Base-by-base conservation (phyloP, 2,888 invertebrate species). In the Drosophila prostipennis region DNA sequence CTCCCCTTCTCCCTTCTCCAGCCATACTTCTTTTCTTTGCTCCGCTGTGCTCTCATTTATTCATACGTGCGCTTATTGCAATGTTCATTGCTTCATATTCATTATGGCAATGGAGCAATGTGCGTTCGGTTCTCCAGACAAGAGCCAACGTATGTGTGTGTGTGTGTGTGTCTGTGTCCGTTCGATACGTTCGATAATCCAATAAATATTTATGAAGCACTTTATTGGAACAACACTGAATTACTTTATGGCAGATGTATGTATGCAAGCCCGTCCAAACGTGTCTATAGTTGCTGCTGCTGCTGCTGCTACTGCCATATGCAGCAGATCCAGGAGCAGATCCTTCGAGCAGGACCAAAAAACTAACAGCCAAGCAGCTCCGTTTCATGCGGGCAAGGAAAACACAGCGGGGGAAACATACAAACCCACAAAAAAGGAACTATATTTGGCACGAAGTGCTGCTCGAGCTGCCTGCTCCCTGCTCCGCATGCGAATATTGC, bases 151-250 rank as follows among this genome's bases (percentile, higher is more conserved):
- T 36, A 26, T 34, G 36, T 49, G 53, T 53, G 63, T 51, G 57
- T 71, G 71, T 70, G 48, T 10, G 16, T 67, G n/a, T n/a, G n/a
- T n/a, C 68, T 55, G 63, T 65, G 75, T 71, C 55, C 58, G 72
- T 74, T 64, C 77, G 75, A 77, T 82, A 59, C 72, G 76, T 74
- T 76, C 80, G 75, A 85, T 89, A 89, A 89, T 80, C 84, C 87
- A 88, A 89, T 88, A 86, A 89, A 89, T 88, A 88, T 88, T 89
- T 87, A 89, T 89, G 87, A 89, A 85, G 85, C 76, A 85, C 86
- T 83, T 89, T 85, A 87, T 85, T 88, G 85, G 86, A 87, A 80
- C 84, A 85, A 88, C 89, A 87, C 87, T 84, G 89, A 85, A 88
- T 85, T 88, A 89, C 85, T 83, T 88, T 79, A 79, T 79, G 72